Conservation (phyloP, 2,888 invertebrate genomes). For the Dryobota labecula region DNA sequence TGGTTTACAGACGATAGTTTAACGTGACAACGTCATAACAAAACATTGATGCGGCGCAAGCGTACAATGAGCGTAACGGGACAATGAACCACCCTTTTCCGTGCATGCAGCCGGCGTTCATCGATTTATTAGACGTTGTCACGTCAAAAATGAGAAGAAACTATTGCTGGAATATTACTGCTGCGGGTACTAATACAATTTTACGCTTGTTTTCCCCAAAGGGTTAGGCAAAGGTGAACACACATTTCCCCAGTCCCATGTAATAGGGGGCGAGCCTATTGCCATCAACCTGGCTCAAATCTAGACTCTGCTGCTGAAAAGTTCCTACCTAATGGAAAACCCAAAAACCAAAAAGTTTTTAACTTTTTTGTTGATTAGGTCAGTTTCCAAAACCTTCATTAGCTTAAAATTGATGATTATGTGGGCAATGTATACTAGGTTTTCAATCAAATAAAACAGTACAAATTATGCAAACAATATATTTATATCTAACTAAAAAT, state of each 20-base stretch:
- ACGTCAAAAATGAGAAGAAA: too few relatives aligned
- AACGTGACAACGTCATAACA: too few relatives aligned
- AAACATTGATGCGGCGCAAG: too few relatives aligned
- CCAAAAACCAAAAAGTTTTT: background rate
- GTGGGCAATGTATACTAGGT: background rate
- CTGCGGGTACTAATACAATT: background rate
- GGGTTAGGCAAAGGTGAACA: background rate
- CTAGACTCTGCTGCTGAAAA: background rate
- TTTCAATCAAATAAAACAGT: slow-evolving; percentile 18
- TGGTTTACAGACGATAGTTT: too few relatives aligned
- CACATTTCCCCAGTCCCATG: background rate
- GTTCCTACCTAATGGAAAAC: background rate
- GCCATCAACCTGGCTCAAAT: background rate
- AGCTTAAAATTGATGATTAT: background rate
- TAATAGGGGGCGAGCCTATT: background rate
- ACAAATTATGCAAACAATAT: slow-evolving; percentile 4
- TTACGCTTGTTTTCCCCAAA: background rate
- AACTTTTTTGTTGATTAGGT: background rate
- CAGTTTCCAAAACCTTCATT: background rate
- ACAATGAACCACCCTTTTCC: too few relatives aligned
- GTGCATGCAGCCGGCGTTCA: too few relatives aligned
- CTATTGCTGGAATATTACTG: too few relatives aligned
- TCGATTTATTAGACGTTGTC: too few relatives aligned
- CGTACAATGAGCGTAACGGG: too few relatives aligned
- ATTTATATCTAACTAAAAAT: slow-evolving; percentile 33